phyloP scores from a whole-genome alignment of 2,113 vertebrate genomes.

The Hemicordylus capensis region DNA sequence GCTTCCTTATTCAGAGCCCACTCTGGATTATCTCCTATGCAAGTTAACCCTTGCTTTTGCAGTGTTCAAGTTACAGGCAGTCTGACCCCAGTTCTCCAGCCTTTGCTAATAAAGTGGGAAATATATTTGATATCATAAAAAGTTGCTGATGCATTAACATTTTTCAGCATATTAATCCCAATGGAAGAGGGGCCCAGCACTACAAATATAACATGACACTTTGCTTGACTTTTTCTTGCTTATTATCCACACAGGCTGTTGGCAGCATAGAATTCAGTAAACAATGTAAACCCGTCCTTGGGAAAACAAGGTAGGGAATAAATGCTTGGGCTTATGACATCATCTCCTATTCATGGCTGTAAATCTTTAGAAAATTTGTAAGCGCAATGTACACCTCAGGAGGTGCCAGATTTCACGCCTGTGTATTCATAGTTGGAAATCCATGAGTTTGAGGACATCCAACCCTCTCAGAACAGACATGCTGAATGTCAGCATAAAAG shows the following conservation, averaged over 20 bases:
- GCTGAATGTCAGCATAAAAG: constrained; percentile 9
- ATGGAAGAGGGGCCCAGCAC: constrained; percentile 61
- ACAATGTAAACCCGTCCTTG: constrained; percentile 70
- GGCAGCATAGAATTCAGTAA: constrained; percentile 72
- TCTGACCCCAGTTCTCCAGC: constrained; percentile 5
- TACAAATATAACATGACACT: constrained; percentile 65
- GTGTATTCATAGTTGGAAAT: constrained; percentile 60
- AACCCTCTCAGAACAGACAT: constrained; percentile 33
- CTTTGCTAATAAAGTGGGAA: constrained; percentile 37
- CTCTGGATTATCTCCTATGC: background rate
- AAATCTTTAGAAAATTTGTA: constrained; percentile 67
- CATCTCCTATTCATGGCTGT: constrained; percentile 64
- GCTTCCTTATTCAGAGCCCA: background rate
- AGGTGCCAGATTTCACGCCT: constrained; percentile 70
- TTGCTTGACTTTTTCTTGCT: constrained; percentile 60
- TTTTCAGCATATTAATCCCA: constrained; percentile 56
- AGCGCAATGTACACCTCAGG: constrained; percentile 56
- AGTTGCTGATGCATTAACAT: constrained; percentile 62
- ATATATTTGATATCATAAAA: constrained; percentile 49
- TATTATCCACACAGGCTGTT: constrained; percentile 62
- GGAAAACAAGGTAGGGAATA: constrained; percentile 72
- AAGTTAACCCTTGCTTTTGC: constrained; percentile 20
- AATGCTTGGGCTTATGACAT: constrained; percentile 69
- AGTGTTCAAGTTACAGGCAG: constrained; percentile 55
- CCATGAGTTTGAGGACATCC: constrained; percentile 55